Evolutionary conservation across 2,888 invertebrate species (phyloP), one percentile per base, ranked within the genome.

Genomic region (Schizaphis graminum): DNA sequence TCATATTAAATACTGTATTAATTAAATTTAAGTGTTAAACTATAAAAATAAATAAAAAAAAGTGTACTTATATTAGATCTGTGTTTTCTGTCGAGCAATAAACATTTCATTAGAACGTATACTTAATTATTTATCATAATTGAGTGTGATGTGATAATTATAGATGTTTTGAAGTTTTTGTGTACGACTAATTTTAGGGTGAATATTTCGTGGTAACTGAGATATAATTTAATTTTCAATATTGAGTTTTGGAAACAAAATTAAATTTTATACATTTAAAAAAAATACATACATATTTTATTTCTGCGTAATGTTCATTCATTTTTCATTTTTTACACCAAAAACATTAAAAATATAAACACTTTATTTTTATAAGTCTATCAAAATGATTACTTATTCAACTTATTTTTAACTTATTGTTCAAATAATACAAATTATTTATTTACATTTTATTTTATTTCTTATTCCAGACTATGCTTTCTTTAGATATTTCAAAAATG

Each of bases 191-290:
- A 35, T 77, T 77, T 77, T 77, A 7, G 35, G 21, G 21, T 21
- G 35, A 77, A 77, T 35, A 35, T 8, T 21, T 77, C 8, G 21
- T 77, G 21, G 35, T 35, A 77, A 77, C 35, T 89, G 11, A 47
- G 47, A 41, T 41, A 41, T 89, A 57, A 89, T 57, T 89, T 86
- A 86, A 89, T 89, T 41, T 57, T 41, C 26, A 89, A 26, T 57
- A 1, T 41, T 41, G 57, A 57, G 3, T 57, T 13, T 41, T 41
- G 41, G 41, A 13, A 57, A 89, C 24, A 21, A 57, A 89, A 89
- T 89, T 11, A 35, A 89, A 89, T 89, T 89, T 26, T 28, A 44
- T 26, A 13, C 57, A 56, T 41, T 57, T 41, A 28, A 10, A 86
- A 47, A 2, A 86, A 86, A 47, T 44, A 86, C 11, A 86, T 47